Evolutionary conservation across 2,113 vertebrate species (phyloP).

Genomic region (Nicator chloris): DNA sequence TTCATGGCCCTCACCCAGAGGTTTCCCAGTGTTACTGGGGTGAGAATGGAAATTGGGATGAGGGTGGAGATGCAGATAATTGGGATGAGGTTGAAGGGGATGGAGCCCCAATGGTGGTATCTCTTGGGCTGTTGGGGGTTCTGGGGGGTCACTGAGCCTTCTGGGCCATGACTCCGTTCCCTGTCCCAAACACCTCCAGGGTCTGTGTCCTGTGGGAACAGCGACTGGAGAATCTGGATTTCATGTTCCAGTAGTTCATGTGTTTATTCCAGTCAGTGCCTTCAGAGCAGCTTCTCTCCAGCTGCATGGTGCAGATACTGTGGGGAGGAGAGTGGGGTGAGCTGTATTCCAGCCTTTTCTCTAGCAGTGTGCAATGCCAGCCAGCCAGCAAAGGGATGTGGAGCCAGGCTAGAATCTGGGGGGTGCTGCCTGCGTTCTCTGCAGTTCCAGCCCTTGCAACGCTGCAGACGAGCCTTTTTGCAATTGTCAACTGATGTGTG

Average conservation of each 20-base stretch:
- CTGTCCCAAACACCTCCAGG: neutral
- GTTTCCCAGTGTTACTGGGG: neutral
- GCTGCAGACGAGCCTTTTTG: neutral
- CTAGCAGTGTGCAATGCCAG: rapidly evolving
- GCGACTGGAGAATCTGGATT: neutral
- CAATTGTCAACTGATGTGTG: rapidly evolving
- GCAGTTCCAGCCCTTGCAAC: neutral
- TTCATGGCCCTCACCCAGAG: neutral
- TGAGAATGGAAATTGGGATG: neutral
- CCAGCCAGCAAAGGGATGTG: neutral
- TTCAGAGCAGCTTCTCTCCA: neutral
- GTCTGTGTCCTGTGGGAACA: neutral
- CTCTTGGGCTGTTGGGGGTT: neutral
- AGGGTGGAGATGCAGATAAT: too few species aligned
- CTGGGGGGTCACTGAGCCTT: too few species aligned
- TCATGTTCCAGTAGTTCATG: rapidly evolving
- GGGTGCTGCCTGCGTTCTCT: neutral
- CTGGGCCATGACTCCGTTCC: neutral
- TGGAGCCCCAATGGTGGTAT: neutral
- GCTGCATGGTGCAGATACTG: too few species aligned
- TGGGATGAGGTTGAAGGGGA: neutral
- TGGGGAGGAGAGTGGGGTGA: neutral
- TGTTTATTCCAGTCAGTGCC: neutral
- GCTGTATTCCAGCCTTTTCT: neutral
- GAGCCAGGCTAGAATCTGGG: neutral